Evolutionary conservation across 2,797 vertebrate genomes (phyloP), one percentile per base, ranked within the genome.

Genomic region (Miichthys miiuy): DNA sequence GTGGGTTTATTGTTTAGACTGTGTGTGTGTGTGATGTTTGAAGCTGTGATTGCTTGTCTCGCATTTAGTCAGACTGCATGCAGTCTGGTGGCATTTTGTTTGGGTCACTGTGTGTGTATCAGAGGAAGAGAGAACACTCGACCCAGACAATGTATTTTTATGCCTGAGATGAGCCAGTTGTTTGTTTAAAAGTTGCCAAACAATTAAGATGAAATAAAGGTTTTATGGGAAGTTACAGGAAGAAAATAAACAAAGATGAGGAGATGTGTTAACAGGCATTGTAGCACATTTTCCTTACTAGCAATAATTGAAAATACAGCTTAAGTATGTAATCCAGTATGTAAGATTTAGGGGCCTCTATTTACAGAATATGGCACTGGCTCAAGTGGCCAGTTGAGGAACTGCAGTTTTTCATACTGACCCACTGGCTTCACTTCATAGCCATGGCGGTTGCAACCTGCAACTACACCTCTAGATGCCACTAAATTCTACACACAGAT

Each of bases 11-110:
- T 90, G 87, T 90, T 91, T 88, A 79, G 75, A 81, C 78, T 82
- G 54, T 21, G 12, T 58, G 65, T 64, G 58, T 64, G 58, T 81
- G 79, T 81, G 81, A 82, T 79, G 86, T 89, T 90, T 77, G 70
- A 85, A 74, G 69, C 71, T 66, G 66, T 89, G 90, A 89, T 86
- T 91, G 83, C 90, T 89, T 90, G 63, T 61, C 82, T 88, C 51
- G 68, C 84, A 74, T 89, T 75, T 77, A 82, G 75, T 81, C 73
- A 60, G 67, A 76, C 34, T 38, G 85, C 60, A 72, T 23, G 51
- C 55, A 74, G 41, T 58, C 68, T 70, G 57, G 42, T 46, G 57
- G 27, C 76, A 50, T 78, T 84, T 77, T 80, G 60, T 65, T 73
- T 63, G 63, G 62, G 79, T 66, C 76, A 56, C 8, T 72, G 34